Evolutionary conservation across 1,140 invertebrate species (phyloP), one percentile per base, ranked within the genome.

Genomic region (Eueides isabella): DNA sequence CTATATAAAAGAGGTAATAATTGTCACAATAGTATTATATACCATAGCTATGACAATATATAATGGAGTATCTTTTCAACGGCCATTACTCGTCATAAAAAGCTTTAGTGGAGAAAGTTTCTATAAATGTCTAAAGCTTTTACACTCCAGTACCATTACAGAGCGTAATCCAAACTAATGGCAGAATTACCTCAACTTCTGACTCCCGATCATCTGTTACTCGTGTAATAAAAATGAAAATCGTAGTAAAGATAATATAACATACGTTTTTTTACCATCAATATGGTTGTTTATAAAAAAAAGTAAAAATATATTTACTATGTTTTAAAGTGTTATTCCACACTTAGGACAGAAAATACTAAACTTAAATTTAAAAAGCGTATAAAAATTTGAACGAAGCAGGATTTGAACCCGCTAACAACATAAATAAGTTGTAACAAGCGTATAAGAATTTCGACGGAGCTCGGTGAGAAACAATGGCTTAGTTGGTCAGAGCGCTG

Each of bases 101-200:
- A 28, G 61, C 12, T 61, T 55, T 61, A 61, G 19, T 29, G 33
- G 68, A 62, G 68, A 70, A 70, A 70, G 68, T 70, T 70, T 41
- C 61, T 62, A 29, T 41, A 19, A 5, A 70, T 41, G 12, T 14
- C 30, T 30, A 48, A 48, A 35, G 31, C 63, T 61, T 61, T 69
- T 70, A 62, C 26, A n/a, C 35, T 62, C 29, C 29, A 31, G 44
- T 61, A 26, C 30, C 35, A 70, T 70, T 63, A 41, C 48, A 70
- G 28, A 19, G 12, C 16, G 68, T 74, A 74, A 74, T 74, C 61
- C 71, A 61, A 67, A 72, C 64, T 72, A 72, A 72, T 67, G 72
- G 29, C 38, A 35, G 66, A 70, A 74, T 74, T 68, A 67, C 72
- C 33, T 71, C 69, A 31, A 71, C 66, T 74, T 66, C 11, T 41